Conservation (phyloP, 37 sponge, comb jelly and placozoan genomes). For the Geodia barretti region DNA sequence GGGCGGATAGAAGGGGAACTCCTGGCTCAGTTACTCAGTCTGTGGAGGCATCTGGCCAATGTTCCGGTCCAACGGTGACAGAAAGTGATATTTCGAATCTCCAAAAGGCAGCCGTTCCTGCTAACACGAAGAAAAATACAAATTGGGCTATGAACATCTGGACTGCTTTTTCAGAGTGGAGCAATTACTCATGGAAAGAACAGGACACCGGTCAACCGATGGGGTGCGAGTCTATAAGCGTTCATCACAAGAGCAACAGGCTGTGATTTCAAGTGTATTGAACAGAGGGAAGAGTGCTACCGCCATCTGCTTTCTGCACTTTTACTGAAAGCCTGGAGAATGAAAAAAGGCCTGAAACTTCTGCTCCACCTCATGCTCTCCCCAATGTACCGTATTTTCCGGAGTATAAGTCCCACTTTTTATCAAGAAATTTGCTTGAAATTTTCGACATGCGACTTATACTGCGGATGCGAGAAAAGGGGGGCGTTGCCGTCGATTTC, state of each 20-base stretch:
- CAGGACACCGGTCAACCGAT: conserved; percentile 30
- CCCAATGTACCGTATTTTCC: too few species aligned
- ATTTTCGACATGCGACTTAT: too few species aligned
- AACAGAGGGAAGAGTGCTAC: neutral
- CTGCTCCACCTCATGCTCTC: neutral
- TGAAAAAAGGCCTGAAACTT: neutral
- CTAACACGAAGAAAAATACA: neutral
- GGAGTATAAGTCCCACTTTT: too few species aligned
- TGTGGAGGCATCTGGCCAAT: too few species aligned
- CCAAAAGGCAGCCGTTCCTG: neutral
- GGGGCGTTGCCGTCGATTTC: too few species aligned
- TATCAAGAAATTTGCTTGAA: too few species aligned
- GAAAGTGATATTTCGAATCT: neutral
- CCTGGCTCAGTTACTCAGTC: too few species aligned
- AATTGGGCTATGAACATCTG: neutral
- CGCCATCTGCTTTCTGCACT: too few species aligned
- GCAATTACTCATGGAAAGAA: conserved; percentile 45
- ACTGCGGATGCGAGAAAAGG: too few species aligned
- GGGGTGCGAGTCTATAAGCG: conserved; percentile 36
- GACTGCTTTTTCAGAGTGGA: conserved; percentile 15
- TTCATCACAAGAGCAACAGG: conserved; percentile 4
- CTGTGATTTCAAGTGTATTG: neutral
- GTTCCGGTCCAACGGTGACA: neutral
- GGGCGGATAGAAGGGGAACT: too few species aligned
- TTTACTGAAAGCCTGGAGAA: neutral